These are phyloP conservation scores for Spea multiplicata DNA, from an alignment of 2,113 vertebrate genomes.

Conservation along the genomic window DNA sequence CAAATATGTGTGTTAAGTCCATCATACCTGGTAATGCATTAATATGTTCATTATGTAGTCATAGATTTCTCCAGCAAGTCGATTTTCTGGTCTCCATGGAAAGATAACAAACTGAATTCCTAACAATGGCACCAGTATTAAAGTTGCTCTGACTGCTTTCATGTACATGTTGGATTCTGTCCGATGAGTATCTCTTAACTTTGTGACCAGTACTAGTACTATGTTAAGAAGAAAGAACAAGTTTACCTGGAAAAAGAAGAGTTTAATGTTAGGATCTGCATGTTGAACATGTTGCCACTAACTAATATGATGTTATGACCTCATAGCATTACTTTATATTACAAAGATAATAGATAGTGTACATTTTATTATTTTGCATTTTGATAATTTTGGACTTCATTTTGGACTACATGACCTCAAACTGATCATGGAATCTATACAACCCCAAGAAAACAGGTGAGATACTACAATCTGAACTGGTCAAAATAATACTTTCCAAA, in stretches of 20 bases:
- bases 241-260: conserved; percentile 77
- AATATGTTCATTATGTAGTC: conserved; percentile 96
- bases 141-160: conserved; percentile 94
- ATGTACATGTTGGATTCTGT: conserved; percentile 95
- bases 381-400: too few relatives aligned
- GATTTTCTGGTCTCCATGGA: conserved; percentile 93
- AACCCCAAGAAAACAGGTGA: too few relatives aligned
- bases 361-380: too few relatives aligned
- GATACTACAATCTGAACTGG: too few relatives aligned
- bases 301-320: too few relatives aligned
- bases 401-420: too few relatives aligned
- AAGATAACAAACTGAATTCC: conserved; percentile 95
- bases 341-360: too few relatives aligned
- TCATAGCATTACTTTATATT: too few relatives aligned
- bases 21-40: conserved; percentile 92
- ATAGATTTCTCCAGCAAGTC: conserved; percentile 86
- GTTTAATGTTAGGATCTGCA: not conserved
- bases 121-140: conserved; percentile 91
- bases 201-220: conserved; percentile 90
- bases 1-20: not conserved
- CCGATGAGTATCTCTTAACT: conserved; percentile 85
- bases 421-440: too few relatives aligned
- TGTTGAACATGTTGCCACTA: conserved; percentile 24
- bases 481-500: too few relatives aligned
- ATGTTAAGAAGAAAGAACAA: conserved; percentile 97